A percentile compares a stretch with the other conserved stretches of the same genome.
phyloP scores from a whole-genome alignment of 2,888 invertebrate species.

The Lasius platythorax region DNA sequence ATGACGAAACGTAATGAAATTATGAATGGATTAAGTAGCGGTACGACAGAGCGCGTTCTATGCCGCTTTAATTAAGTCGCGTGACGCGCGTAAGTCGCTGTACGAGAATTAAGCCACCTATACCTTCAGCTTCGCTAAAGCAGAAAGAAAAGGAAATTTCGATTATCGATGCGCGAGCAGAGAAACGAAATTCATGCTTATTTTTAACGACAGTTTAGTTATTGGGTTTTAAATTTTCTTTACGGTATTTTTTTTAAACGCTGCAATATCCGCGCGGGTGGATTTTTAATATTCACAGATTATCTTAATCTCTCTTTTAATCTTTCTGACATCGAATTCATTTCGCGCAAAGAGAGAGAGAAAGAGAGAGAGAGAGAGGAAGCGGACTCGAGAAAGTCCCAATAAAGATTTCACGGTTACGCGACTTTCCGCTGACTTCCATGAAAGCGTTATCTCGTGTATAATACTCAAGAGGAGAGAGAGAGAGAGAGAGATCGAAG shows the following conservation, averaged over 20 bases:
- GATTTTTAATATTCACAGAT: not conserved
- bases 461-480: not conserved
- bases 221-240: not conserved
- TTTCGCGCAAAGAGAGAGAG: not conserved
- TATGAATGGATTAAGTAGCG: constrained; percentile 47
- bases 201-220: not conserved
- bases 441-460: not conserved
- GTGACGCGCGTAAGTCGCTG: constrained; percentile 19
- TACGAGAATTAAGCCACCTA: not conserved
- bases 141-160: not conserved
- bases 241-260: not conserved
- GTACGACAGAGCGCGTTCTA: constrained; percentile 13
- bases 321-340: not conserved
- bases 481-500: not conserved
- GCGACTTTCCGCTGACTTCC: not conserved
- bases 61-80: constrained; percentile 39
- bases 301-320: not conserved
- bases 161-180: not conserved
- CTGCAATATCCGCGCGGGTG: not conserved
- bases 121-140: not conserved
- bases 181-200: not conserved
- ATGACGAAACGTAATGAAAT: constrained; percentile 47
- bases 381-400: not conserved
- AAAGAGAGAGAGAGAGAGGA: too few species aligned
- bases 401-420: constrained; percentile 13